Evolutionary conservation across 2,888 invertebrate species (phyloP), one percentile per base, ranked within the genome.

Genomic region (Ceramica pisi): DNA sequence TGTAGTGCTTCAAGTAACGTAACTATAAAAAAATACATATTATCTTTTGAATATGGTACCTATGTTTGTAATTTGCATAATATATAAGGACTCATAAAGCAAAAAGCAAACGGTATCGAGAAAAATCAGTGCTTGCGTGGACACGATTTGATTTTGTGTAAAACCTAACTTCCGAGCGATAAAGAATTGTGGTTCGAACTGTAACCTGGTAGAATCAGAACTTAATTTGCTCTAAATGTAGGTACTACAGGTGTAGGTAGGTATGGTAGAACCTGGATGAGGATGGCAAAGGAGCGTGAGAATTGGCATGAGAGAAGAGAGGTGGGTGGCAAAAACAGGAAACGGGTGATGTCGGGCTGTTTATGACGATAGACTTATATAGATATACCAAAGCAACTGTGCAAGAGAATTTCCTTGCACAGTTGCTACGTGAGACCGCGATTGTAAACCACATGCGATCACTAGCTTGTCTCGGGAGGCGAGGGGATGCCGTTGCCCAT

Each of bases 31-130:
- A 38, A 38, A 14, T 21, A 57, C 12, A 38, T 38, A 7, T 14
- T 14, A 14, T 38, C 57, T 57, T 57, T 57, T 57, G 57, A 57
- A 38, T 21, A 57, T 14, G 57, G 57, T 57, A n/a, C n/a, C n/a
- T n/a, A 57, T 35, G 57, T 57, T 38, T 38, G 14, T 38, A 14
- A 38, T 35, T 35, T 7, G 14, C 6, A 21, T 56, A 35, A n/a
- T 35, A 35, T n/a, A 35, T n/a, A 55, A 19, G 12, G 10, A 12
- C 6, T 56, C 10, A 12, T 56, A 56, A 0, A 35, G n/a, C 35
- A 12, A 57, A 57, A 0, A 38, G 14, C 19, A 19, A 31, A 55
- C 9, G 19, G 19, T 19, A 55, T 55, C 19, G 19, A 55, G 26
- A 55, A 31, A 7, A 31, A 21, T 48, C 3, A 31, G 31, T 35